Conservation (phyloP, 2,113 vertebrate genomes). For the Astur gentilis region DNA sequence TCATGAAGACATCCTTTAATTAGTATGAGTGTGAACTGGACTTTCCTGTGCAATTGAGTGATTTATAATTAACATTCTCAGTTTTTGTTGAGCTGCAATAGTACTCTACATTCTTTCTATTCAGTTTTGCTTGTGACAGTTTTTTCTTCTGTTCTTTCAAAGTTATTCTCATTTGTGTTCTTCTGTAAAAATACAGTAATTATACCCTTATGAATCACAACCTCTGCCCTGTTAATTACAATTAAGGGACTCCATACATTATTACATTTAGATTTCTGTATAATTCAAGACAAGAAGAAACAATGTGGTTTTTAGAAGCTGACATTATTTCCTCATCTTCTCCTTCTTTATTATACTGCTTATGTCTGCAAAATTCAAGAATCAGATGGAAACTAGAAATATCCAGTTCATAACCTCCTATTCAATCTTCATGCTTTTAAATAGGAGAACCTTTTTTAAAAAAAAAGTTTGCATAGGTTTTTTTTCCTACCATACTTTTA, state of each 20-base stretch:
- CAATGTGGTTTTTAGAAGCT: neutral
- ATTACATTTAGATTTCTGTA: constrained; percentile 23
- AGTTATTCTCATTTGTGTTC: constrained; percentile 19
- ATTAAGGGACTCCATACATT: neutral
- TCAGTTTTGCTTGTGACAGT: neutral
- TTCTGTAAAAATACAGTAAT: constrained; percentile 46
- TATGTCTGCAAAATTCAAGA: constrained; percentile 2
- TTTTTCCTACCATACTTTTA: neutral
- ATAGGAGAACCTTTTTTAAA: neutral
- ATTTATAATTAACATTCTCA: constrained; percentile 1
- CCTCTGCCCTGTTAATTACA: constrained; percentile 42
- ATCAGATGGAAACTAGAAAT: neutral
- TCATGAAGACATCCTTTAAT: constrained; percentile 30
- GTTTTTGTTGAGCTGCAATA: neutral
- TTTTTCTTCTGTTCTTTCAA: constrained; percentile 12
- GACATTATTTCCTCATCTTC: neutral
- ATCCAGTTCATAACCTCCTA: neutral
- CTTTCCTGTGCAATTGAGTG: neutral
- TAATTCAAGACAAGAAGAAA: neutral
- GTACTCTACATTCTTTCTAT: neutral
- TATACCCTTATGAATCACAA: constrained; percentile 20
- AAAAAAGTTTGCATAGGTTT: neutral
- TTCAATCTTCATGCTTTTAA: neutral
- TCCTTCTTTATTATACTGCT: neutral
- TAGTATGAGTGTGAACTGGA: neutral